Base-by-base conservation (phyloP, 37 sponge, comb jelly and placozoan genomes). In the Spongilla lacustris region DNA sequence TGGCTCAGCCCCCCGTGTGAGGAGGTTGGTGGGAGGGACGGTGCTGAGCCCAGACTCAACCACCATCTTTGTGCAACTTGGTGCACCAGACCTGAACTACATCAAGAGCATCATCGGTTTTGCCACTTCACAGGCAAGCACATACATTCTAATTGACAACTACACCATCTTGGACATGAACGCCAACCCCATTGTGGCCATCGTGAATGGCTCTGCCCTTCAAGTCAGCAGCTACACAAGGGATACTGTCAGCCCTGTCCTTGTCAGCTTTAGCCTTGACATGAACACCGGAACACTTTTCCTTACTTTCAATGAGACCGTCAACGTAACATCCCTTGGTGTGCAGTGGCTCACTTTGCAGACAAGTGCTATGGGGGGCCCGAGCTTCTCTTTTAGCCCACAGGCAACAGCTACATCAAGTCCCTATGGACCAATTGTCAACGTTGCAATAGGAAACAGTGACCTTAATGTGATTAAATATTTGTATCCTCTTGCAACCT, bases 401-500 rank as follows among this genome's bases (percentile, higher is more conserved):
- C 48, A 36, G 12, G 12, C 69, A 26, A 84, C 90, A 4, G 28
- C 32, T 2, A 73, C 94, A 5, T 66, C 19, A 24, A 89, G 89
- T 90, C 77, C 50, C 6, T 83, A 97, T 86, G 74, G 91, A 84
- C 97, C 97, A 0, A 46, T 83, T 1, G 67, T 97, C 37, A 87
- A 75, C 17, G 83, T 96, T 12, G 28, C 73, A 19, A 83, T 97
- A 0, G 84, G 93, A 26, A 87, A 85, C 58, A 83, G 79, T 17
- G 97, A 97, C 75, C 82, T 94, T 35, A 97, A 97, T 68, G 91
- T 88, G 66, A 92, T 97, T 50, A 97, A 94, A 73, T 69, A 88
- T 0, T 78, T 90, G n/a, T 70, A 58, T 11, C 66, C 69, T 36
- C 73, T 97, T 8, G 97, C 97, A n/a, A 85, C 80, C 22, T 75